Base-by-base conservation (phyloP, 2,888 invertebrate species). In the Epistrophe grossulariae region DNA sequence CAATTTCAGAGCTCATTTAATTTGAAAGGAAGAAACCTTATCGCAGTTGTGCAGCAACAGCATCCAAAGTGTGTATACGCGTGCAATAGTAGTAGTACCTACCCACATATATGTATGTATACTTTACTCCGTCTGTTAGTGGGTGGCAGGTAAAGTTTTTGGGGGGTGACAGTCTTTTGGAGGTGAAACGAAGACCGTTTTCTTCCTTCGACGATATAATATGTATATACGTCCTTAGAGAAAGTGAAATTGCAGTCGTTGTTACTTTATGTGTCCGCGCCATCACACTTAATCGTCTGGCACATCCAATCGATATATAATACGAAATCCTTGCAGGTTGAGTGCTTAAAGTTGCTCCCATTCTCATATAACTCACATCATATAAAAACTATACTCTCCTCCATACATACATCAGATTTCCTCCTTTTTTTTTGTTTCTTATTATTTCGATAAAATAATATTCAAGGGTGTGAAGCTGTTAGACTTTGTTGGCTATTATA, bases 1-100 rank as follows among this genome's bases (percentile, higher is more conserved):
- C 88, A 88, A 89, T 89, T 89, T 89, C 89, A 89, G 85, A 88
- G 88, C 79, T 88, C 89, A 89, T 89, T 89, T 89, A 88, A 89
- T 89, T 89, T 88, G 82, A 88, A 88, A 85, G 89, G 84, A 89
- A 88, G 89, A 89, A 89, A 82, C 89, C 89, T 89, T 89, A 89
- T 89, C 89, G 89, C 76, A 62, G 78, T 80, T 71, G 76, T 89
- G 89, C 89, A 89, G 88, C 77, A 66, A 31, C 31, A 50, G 50
- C 11, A 66, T 73, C 68, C 28, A 6, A 72, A 55, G 59, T 71
- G 40, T 83, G n/a, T n/a, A n/a, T n/a, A n/a, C n/a, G 83, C 79
- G 68, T 50, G 48, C 68, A 50, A 43, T 35, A 3, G 24, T 31
- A 35, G 4, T 35, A 50, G 15, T 59, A n/a, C n/a, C 17, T 48